A percentile compares a stretch with the other conserved stretches of the same genome.
Conservation (phyloP, 2,113 vertebrate genomes). For the Astatotilapia flaviijosephi region DNA sequence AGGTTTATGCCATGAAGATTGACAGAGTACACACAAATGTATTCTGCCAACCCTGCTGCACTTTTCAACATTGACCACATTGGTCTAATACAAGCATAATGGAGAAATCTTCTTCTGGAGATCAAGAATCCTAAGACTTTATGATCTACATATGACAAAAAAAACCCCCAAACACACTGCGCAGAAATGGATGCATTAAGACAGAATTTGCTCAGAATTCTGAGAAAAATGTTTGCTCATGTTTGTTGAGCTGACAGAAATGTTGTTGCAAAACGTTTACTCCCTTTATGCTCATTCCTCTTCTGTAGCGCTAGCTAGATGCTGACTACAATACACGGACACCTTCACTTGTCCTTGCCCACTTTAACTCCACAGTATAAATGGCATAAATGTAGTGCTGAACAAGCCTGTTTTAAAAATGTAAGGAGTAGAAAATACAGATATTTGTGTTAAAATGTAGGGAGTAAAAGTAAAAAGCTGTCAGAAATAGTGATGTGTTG, state of each 20-base stretch:
- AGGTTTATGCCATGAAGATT: background rate
- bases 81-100: background rate
- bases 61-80: background rate
- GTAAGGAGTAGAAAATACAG: background rate
- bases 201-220: background rate
- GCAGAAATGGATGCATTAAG: background rate
- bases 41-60: background rate
- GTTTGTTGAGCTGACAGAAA: background rate
- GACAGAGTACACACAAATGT: background rate
- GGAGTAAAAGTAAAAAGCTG: background rate
- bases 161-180: background rate
- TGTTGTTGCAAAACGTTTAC: background rate
- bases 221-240: background rate
- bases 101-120: background rate
- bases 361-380: background rate
- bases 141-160: background rate
- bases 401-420: background rate
- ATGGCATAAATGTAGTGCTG: background rate
- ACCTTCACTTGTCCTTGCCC: background rate
- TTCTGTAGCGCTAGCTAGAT: background rate
- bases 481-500: background rate
- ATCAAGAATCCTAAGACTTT: background rate
- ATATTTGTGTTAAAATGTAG: background rate
- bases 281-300: background rate
- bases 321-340: background rate